phyloP scores from a whole-genome alignment of 2,797 vertebrate species.

The Rachycentron canadum region DNA sequence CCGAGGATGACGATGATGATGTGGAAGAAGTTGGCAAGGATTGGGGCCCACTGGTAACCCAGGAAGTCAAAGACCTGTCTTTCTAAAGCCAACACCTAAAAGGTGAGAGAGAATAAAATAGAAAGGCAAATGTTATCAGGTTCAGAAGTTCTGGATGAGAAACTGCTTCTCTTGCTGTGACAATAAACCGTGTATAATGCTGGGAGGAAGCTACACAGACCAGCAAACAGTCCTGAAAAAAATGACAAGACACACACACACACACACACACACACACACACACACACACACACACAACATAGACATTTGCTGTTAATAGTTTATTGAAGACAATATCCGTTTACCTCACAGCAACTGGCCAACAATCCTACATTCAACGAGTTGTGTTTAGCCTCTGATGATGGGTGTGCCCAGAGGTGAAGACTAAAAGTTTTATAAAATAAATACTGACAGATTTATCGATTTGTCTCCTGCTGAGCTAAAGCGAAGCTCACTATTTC shows the following conservation, averaged over 20 bases:
- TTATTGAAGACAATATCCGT: slow-evolving; percentile 34
- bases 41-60: slow-evolving; percentile 94
- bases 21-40: slow-evolving; percentile 94
- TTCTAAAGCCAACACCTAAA: slow-evolving; percentile 90
- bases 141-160: slow-evolving; percentile 13
- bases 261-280: too few relatives aligned
- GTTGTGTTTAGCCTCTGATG: slow-evolving; percentile 23
- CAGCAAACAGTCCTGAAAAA: neutral
- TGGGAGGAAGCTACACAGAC: neutral
- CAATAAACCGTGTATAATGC: neutral
- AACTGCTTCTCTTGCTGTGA: neutral
- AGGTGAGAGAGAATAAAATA: slow-evolving; percentile 7
- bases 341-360: slow-evolving; percentile 31
- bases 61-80: slow-evolving; percentile 95
- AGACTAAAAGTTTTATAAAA: slow-evolving; percentile 60
- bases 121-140: slow-evolving; percentile 15
- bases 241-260: slow-evolving; percentile 7
- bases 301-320: neutral
- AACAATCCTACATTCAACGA: slow-evolving; percentile 21
- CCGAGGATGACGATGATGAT: slow-evolving; percentile 92
- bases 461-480: slow-evolving; percentile 60
- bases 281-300: too few relatives aligned
- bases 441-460: slow-evolving; percentile 75
- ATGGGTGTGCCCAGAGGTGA: slow-evolving; percentile 50
- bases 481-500: slow-evolving; percentile 57